Evolutionary conservation across 2,113 vertebrate species (phyloP), one percentile per base, ranked within the genome.

Genomic region (Neogale vison): DNA sequence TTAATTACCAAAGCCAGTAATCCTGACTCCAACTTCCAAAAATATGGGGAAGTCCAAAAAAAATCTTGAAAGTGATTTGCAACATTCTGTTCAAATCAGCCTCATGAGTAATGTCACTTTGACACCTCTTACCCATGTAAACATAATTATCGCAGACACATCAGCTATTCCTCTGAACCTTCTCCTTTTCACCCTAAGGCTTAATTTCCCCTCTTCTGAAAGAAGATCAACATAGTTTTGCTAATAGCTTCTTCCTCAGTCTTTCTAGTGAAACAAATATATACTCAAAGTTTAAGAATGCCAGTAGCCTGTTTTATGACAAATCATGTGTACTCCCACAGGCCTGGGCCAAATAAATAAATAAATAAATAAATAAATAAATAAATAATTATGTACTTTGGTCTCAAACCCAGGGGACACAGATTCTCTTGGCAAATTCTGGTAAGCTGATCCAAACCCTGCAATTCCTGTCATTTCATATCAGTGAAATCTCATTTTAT

Each of bases 1-100:
- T 99, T 99, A 98, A 98, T 98, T 98, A 9, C 93, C 88, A 94
- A 98, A 98, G 98, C 98, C 98, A 98, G 97, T 98, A 97, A 97
- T 97, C 98, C 93, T 98, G 98, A 98, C 98, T 98, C 84, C 67
- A 97, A 83, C 92, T 98, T 98, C 89, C 94, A 97, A 97, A 97
- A 98, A 97, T 98, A 11, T 12, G 86, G 94, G 97, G 80, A 93
- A 98, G 96, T 98, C 96, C 84, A 98, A 98, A 98, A 92, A 92
- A 95, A 96, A 98, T 98, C 98, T 98, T 96, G 97, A 98, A 98
- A 97, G 92, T 98, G 90, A 98, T 97, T 61, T 97, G 96, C 97
- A 97, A 76, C 72, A 84, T 90, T 98, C 88, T 94, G 94, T 90
- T 97, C 97, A 83, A 90, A 96, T 96, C 97, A 94, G 98, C 96